Evolutionary conservation across 2,888 invertebrate species (phyloP), one percentile per base, ranked within the genome.

Genomic region (Lasioglossum malachurum): DNA sequence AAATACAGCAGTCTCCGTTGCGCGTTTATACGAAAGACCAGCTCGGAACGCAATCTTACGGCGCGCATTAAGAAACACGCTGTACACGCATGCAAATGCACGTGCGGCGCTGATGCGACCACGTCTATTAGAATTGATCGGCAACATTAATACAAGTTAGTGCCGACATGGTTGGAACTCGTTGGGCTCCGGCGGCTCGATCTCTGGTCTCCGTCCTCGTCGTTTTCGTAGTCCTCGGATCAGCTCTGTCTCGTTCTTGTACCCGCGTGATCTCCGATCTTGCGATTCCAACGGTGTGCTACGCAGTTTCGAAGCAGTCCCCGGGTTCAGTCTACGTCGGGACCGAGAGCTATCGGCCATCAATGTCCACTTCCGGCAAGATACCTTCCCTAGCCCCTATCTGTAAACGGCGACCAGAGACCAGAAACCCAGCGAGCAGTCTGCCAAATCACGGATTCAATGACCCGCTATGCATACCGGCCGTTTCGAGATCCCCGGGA

Each of bases 61-160:
- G 38, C 35, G 19, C 69, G 69, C 49, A 46, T 83, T 49, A 73
- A 74, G 83, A 38, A 77, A 84, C 83, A 84, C 73, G 73, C 69
- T 75, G 72, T 75, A 76, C 89, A 89, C 87, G 88, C 91, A 92
- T 92, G 92, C 93, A 92, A 93, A 92, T 92, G 91, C 88, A 84
- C 91, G 90, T 91, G 89, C 93, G 89, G 92, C 91, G 92, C 93
- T 93, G 94, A 94, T 93, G 93, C 90, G 93, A 92, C 92, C 93
- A 93, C 93, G 93, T 95, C 94, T 93, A 94, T 95, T 95, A 94
- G 93, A 93, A 95, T 95, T 95, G 95, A 95, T 95, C 94, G 94
- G 93, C 93, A 93, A 95, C 95, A 94, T 95, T 94, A 94, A 94
- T 95, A 95, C 94, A 94, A 95, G 94, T 95, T 95, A 95, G 94